Conservation (phyloP, 2,113 vertebrate species). For the Ceyx margarethae region DNA sequence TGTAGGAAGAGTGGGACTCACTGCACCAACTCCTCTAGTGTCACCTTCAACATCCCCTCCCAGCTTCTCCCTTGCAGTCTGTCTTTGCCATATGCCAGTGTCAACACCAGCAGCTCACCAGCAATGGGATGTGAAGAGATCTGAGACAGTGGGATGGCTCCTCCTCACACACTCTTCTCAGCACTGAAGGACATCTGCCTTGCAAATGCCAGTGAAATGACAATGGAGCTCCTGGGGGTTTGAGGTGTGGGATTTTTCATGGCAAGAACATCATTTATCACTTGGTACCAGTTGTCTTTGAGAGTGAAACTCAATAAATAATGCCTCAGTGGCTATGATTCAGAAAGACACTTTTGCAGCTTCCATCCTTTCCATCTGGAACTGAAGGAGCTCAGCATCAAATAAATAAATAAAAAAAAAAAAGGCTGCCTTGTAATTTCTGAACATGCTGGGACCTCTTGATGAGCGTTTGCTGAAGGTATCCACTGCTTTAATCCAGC, state of each 20-base stretch:
- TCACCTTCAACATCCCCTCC: neutral
- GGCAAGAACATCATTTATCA: neutral
- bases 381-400: neutral
- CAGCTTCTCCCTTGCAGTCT: neutral
- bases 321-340: neutral
- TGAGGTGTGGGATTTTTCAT: neutral
- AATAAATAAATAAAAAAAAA: neutral
- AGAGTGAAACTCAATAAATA: neutral
- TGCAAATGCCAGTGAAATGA: neutral
- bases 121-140: accelerated
- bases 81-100: accelerated
- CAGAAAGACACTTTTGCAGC: neutral
- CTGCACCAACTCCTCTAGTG: neutral
- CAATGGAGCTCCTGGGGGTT: neutral
- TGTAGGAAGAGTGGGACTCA: accelerated
- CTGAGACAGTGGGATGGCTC: neutral
- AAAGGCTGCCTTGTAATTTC: neutral
- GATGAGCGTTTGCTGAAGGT: accelerated
- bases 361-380: neutral
- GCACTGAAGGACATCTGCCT: neutral
- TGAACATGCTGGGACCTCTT: neutral
- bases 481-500: neutral
- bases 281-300: neutral
- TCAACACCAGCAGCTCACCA: neutral
- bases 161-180: neutral